Percentiles rank a stretch among this genome's conserved stretches.
These are phyloP conservation scores for Hermaeophaga mercurialis DNA, from an alignment of 2,888 invertebrate genomes.

Conservation along the genomic window DNA sequence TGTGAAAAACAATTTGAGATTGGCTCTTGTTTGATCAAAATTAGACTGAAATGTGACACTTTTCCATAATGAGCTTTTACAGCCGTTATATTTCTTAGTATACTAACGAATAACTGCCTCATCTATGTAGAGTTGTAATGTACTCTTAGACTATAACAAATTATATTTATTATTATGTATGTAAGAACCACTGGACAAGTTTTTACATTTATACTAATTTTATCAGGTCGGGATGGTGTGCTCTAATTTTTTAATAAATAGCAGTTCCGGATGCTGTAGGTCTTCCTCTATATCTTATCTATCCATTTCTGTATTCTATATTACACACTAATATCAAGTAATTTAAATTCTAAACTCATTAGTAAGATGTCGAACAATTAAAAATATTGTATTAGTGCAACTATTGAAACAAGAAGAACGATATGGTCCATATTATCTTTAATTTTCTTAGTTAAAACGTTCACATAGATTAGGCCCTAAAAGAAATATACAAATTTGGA, in stretches of 20 bases:
- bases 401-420: constrained; percentile 1
- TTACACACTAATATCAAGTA: constrained; percentile 16
- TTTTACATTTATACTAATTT: constrained; percentile 46
- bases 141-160: constrained; percentile 39
- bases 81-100: constrained; percentile 39
- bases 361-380: constrained; percentile 11
- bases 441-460: not conserved
- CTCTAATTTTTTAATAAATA: constrained; percentile 29
- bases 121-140: constrained; percentile 44
- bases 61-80: no score
- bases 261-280: constrained; percentile 37
- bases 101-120: constrained; percentile 50
- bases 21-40: no score
- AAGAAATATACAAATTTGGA: not conserved
- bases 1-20: no score
- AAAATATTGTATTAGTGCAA: not conserved
- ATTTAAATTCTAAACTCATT: constrained; percentile 26
- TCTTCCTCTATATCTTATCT: constrained; percentile 46
- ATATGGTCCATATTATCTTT: constrained; percentile 15
- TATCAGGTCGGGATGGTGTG: constrained; percentile 34
- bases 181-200: constrained; percentile 43
- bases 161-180: constrained; percentile 48
- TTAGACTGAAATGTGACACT: no score
- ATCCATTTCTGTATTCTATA: constrained; percentile 44
- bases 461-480: not conserved